Base-by-base conservation (phyloP, 2,888 invertebrate genomes). In the Dynastes tityus region DNA sequence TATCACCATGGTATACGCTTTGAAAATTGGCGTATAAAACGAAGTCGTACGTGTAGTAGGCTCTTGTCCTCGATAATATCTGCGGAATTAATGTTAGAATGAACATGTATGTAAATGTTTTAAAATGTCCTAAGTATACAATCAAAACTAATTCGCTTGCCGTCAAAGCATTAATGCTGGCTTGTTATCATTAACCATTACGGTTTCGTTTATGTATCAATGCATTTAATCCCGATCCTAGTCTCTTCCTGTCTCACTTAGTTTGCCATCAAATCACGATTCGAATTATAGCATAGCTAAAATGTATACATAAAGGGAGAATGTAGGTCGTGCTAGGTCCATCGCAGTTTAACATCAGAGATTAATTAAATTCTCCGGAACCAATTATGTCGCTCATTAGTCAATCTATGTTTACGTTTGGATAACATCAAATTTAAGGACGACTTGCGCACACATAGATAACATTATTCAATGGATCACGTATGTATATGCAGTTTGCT, bases 11-110 rank as follows among this genome's bases (percentile, higher is more conserved):
- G 32, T 32, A 32, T 32, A 32, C 4, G 32, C 32, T 32, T 61
- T 61, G 61, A 67, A 67, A 65, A 67, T 67, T 67, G 49, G 49
- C 67, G 49, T 67, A 67, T 67, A 45, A 67, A 67, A 67, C 67
- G 67, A 67, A 67, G 5, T 22, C 27, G 27, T 27, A 6, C 22
- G 61, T 16, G 27, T 29, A 61, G 1, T 2, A 65, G 64, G 37
- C 32, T 29, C 40, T 13, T 37, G 11, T 16, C 37, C 22, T 1
- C 1, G 49, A 67, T 49, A 67, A 49, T 27, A 49, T 67, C 70
- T 53, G 67, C 22, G 32, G 53, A 32, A 45, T 70, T 16, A 53
- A 70, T 53, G 51, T 70, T 53, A 6, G 37, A 51, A 53, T 70
- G 51, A 13, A 53, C 53, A 53, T 53, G 16, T 53, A 53, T 53